phyloP scores from a whole-genome alignment of 1,140 invertebrate species.

The Papilio helenus region DNA sequence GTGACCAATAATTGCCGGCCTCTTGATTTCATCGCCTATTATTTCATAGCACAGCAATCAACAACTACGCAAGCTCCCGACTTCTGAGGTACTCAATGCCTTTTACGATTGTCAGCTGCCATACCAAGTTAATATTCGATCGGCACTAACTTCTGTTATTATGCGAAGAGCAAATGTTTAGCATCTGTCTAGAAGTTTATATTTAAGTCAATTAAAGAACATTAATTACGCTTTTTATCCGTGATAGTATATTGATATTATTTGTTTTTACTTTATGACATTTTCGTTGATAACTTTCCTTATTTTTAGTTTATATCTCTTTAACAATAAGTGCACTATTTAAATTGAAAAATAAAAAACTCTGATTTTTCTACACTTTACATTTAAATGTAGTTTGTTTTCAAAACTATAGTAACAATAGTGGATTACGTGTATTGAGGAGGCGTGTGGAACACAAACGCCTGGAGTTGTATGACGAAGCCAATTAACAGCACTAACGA shows the following conservation, averaged over 20 bases:
- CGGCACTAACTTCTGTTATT: constrained; percentile 59
- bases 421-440: constrained; percentile 27
- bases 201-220: neutral
- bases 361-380: constrained; percentile 6
- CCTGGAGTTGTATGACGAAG: constrained; percentile 70
- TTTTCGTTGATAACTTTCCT: neutral
- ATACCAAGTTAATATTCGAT: constrained; percentile 61
- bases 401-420: constrained; percentile 26
- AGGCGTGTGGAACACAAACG: constrained; percentile 43
- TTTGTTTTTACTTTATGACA: neutral
- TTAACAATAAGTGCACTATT: neutral
- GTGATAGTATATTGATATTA: neutral
- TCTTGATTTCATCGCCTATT: constrained; percentile 46
- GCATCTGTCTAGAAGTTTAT: constrained; percentile 25
- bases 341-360: neutral
- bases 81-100: constrained; percentile 45
- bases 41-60: constrained; percentile 46
- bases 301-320: neutral
- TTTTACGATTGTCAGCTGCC: constrained; percentile 59
- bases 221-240: neutral
- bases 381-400: constrained; percentile 19
- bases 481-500: constrained; percentile 77
- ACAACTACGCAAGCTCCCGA: constrained; percentile 37
- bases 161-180: constrained; percentile 58
- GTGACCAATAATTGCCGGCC: constrained; percentile 52